phyloP scores from a whole-genome alignment of 2,797 vertebrate species.

The Gadopsis marmoratus region DNA sequence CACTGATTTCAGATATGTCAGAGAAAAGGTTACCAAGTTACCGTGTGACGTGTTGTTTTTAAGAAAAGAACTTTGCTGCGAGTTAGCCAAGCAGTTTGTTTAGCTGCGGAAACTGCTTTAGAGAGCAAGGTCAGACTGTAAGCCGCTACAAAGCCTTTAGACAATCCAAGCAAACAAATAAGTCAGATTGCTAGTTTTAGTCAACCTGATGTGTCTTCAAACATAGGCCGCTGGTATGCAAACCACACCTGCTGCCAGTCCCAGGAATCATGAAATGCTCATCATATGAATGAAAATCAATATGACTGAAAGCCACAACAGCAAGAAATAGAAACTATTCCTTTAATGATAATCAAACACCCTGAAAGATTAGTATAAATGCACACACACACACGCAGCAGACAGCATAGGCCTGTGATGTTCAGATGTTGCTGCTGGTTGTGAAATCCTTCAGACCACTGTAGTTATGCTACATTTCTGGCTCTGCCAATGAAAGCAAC shows the following conservation, averaged over 20 bases:
- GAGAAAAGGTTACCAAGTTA: neutral
- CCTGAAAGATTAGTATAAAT: too few species aligned
- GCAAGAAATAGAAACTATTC: neutral
- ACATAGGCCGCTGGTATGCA: constrained; percentile 11
- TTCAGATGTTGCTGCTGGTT: too few species aligned
- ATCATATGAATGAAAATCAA: neutral
- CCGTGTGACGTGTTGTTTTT: neutral
- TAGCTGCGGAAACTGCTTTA: neutral
- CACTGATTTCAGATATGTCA: neutral
- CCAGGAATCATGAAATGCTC: neutral
- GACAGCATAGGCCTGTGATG: too few species aligned
- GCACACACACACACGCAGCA: too few species aligned
- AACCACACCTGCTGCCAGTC: constrained; percentile 6
- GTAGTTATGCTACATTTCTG: neutral
- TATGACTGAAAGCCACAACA: constrained; percentile 6
- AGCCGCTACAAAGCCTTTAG: neutral
- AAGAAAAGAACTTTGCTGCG: neutral
- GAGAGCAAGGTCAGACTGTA: neutral
- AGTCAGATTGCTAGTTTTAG: constrained; percentile 9
- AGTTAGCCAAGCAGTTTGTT: neutral
- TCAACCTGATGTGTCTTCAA: constrained; percentile 6
- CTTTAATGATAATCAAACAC: too few species aligned
- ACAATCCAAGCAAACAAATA: constrained; percentile 2
- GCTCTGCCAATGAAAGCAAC: constrained; percentile 20
- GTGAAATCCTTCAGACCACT: neutral